Percentiles rank a stretch among this genome's conserved stretches.
Evolutionary conservation across 2,797 vertebrate species (phyloP).

Genomic region (Varecia variegata): DNA sequence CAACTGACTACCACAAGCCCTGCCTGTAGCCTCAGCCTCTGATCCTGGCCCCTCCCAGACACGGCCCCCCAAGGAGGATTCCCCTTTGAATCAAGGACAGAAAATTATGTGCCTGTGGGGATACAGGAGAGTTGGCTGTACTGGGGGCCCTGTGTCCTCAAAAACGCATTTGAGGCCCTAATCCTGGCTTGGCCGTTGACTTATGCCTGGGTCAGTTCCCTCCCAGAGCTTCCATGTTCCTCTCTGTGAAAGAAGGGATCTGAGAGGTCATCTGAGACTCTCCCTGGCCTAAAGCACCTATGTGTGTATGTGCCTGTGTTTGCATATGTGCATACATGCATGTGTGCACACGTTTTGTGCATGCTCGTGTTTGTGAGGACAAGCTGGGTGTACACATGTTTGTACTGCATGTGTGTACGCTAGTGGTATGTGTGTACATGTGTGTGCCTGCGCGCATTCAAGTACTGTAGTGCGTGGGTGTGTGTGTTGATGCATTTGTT

Average conservation of each 20-base stretch:
- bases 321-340: not conserved
- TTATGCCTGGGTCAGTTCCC: not conserved
- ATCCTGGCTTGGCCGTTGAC: not conserved
- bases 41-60: not conserved
- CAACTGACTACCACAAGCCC: not conserved
- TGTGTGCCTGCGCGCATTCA: not conserved
- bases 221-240: not conserved
- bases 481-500: not conserved
- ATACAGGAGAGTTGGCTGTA: not conserved
- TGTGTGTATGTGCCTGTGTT: too few relatives aligned
- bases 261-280: not conserved
- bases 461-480: accelerated
- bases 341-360: accelerated
- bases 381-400: not conserved
- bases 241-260: not conserved
- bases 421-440: not conserved
- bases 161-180: not conserved
- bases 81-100: not conserved
- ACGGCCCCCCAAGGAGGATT: not conserved
- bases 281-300: not conserved
- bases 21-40: not conserved
- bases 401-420: too few relatives aligned
- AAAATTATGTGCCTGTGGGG: not conserved
- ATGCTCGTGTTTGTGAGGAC: not conserved
- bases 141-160: not conserved